Evolutionary conservation across 2,113 vertebrate species (phyloP).

Genomic region (Microcebus tavaratra): DNA sequence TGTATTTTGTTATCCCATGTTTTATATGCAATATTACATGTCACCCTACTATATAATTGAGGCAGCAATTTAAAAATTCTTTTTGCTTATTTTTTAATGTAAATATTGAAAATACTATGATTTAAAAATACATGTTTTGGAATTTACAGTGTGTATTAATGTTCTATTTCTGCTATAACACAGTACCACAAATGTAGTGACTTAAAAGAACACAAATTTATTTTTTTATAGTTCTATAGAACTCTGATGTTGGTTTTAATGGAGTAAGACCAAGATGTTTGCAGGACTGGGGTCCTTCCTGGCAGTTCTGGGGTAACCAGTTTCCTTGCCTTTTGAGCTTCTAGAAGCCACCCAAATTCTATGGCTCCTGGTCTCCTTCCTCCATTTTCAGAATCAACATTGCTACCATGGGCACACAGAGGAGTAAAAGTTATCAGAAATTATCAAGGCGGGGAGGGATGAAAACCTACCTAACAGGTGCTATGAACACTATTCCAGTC

Average conservation of each 20-base stretch:
- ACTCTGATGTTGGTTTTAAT: background rate
- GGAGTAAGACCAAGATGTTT: background rate
- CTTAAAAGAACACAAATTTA: background rate
- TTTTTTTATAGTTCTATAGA: background rate
- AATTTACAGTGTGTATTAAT: background rate
- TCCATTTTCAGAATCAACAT: background rate
- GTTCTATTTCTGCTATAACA: background rate
- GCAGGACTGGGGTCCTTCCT: background rate
- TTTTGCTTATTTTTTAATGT: background rate
- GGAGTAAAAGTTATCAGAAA: too few species aligned
- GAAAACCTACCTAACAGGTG: too few species aligned
- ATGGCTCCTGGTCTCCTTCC: background rate
- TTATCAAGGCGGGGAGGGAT: too few species aligned
- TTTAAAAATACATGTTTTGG: background rate
- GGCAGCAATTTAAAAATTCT: slow-evolving; percentile 1
- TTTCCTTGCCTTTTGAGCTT: background rate
- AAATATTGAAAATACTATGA: background rate
- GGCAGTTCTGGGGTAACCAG: accelerated
- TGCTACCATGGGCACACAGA: too few species aligned
- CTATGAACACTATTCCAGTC: too few species aligned
- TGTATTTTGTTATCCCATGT: background rate
- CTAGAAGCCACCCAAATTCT: background rate
- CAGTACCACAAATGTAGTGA: background rate
- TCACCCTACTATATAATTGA: background rate
- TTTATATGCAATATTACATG: background rate